Evolutionary conservation across 2,113 vertebrate genomes (phyloP).

Genomic region (Calyptommatus sinebrachiatus): DNA sequence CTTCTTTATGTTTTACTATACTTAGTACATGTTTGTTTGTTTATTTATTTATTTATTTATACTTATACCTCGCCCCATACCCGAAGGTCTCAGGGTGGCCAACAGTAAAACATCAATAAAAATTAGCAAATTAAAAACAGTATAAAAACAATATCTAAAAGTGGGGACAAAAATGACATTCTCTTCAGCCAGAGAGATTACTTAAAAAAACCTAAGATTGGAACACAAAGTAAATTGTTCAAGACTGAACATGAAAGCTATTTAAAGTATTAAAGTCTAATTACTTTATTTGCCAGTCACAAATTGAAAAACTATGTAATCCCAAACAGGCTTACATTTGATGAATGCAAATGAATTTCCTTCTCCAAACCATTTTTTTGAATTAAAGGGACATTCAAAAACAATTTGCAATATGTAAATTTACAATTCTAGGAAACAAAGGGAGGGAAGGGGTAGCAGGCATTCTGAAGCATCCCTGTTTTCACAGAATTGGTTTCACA

Average conservation of each 20-base stretch:
- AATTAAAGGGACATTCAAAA: neutral
- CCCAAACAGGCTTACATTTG: neutral
- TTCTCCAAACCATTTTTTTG: neutral
- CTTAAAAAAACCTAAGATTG: constrained; percentile 28
- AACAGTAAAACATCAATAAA: too few relatives aligned
- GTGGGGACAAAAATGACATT: too few relatives aligned
- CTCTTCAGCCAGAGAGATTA: too few relatives aligned
- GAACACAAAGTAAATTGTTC: neutral
- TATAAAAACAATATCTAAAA: too few relatives aligned
- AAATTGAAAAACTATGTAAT: neutral
- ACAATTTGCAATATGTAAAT: neutral
- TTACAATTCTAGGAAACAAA: neutral
- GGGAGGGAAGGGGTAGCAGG: too few relatives aligned
- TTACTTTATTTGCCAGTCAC: neutral
- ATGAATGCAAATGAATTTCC: neutral
- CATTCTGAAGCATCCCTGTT: neutral
- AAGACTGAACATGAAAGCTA: neutral
- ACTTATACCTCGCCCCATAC: too few relatives aligned
- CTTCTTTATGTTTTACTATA: constrained; percentile 45
- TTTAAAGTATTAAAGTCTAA: neutral
- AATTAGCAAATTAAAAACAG: too few relatives aligned
- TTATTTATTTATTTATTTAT: too few relatives aligned
- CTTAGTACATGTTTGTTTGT: constrained; percentile 34
- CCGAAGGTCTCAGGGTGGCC: too few relatives aligned
- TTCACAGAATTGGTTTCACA: neutral